phyloP scores from a whole-genome alignment of 2,797 vertebrate species.

The Okamejei kenojei region DNA sequence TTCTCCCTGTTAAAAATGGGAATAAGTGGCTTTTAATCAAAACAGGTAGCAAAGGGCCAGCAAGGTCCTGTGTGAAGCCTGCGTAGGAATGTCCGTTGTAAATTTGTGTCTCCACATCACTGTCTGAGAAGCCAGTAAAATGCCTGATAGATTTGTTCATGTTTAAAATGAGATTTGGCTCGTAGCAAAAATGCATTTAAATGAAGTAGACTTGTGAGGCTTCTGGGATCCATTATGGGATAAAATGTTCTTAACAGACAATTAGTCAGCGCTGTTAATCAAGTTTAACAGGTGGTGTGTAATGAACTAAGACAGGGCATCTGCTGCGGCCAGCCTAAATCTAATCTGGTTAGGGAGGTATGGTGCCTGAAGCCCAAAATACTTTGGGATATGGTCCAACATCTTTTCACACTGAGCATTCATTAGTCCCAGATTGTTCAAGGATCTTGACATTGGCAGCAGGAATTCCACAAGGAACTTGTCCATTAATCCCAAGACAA shows the following conservation, averaged over 20 bases:
- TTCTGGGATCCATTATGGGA: conserved; percentile 52
- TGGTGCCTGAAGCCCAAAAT: conserved; percentile 45
- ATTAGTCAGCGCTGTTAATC: conserved; percentile 61
- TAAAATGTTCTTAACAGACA: conserved; percentile 56
- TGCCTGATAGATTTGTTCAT: conserved; percentile 35
- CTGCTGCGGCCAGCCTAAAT: conserved; percentile 54
- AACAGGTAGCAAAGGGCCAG: background rate
- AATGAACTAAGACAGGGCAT: conserved; percentile 62
- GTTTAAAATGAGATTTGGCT: conserved; percentile 54
- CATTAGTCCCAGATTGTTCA: conserved; percentile 43
- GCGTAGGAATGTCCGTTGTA: background rate
- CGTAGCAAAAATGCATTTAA: conserved; percentile 54
- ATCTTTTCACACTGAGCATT: conserved; percentile 44
- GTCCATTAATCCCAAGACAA: conserved; percentile 40
- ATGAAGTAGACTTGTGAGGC: conserved; percentile 55
- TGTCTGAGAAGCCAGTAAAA: background rate
- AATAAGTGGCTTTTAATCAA: background rate
- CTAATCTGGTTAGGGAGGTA: conserved; percentile 51
- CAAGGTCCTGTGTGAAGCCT: background rate
- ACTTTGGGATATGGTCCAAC: conserved; percentile 43
- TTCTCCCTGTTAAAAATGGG: background rate
- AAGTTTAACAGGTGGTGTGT: conserved; percentile 63
- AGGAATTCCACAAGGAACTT: conserved; percentile 43
- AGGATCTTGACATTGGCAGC: conserved; percentile 46
- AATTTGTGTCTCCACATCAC: background rate